phyloP scores from a whole-genome alignment of 2,113 vertebrate species.

The Triplophysa tibetana region DNA sequence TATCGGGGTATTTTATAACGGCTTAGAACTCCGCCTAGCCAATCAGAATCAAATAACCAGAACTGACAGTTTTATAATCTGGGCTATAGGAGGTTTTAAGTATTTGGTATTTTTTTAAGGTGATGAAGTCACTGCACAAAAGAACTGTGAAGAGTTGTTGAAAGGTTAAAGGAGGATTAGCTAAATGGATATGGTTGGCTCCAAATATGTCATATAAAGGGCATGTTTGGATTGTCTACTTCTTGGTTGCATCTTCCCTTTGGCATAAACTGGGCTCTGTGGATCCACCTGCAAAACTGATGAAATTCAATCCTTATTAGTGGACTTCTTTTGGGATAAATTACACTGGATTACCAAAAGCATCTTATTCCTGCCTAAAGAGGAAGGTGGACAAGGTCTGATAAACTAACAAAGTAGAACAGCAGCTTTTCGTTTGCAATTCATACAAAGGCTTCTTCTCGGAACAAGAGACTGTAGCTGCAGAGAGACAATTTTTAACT shows the following conservation, averaged over 20 bases:
- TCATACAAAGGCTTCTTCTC: background rate
- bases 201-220: constrained; percentile 16
- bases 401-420: background rate
- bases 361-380: background rate
- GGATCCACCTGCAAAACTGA: background rate
- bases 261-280: background rate
- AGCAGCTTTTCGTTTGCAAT: background rate
- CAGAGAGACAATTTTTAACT: too few species aligned
- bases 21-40: too few species aligned
- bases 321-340: constrained; percentile 12
- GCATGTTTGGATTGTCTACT: background rate
- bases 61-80: background rate
- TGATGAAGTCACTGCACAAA: too few species aligned
- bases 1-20: too few species aligned
- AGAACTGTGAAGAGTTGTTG: too few species aligned
- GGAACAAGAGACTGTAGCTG: background rate
- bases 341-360: background rate
- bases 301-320: background rate
- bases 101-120: background rate
- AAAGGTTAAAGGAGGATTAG: too few species aligned
- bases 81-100: background rate
- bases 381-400: background rate
- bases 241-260: background rate
- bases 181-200: too few species aligned
- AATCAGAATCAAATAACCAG: too few species aligned